Evolutionary conservation across 1,140 invertebrate species (phyloP).

Genomic region (Chelonus insularis): DNA sequence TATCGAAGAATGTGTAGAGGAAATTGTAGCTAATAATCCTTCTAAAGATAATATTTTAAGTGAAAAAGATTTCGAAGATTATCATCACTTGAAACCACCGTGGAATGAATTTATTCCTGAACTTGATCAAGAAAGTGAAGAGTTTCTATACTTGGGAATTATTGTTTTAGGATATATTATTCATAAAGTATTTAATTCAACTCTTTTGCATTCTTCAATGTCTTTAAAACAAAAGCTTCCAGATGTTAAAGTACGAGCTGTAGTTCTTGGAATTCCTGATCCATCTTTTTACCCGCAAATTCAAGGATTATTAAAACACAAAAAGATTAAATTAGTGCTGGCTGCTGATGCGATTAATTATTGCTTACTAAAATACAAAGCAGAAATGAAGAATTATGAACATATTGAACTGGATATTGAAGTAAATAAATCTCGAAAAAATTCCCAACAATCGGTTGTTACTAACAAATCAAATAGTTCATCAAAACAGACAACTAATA

Average conservation of each 20-base stretch:
- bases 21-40: background rate
- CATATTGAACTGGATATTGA: conserved; percentile 53
- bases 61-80: conserved; percentile 49
- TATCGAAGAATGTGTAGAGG: background rate
- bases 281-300: conserved; percentile 49
- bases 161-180: conserved; percentile 62
- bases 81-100: conserved; percentile 41
- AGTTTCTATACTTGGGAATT: conserved; percentile 50
- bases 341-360: conserved; percentile 63
- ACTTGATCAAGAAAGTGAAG: conserved; percentile 38
- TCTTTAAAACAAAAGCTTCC: conserved; percentile 43
- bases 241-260: conserved; percentile 50
- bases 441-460: background rate
- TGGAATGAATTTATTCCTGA: conserved; percentile 48
- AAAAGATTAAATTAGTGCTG: conserved; percentile 59
- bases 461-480: background rate
- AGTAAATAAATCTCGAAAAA: background rate
- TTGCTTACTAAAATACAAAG: conserved; percentile 61
- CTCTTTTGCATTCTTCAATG: background rate
- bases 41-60: conserved; percentile 47
- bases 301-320: conserved; percentile 54
- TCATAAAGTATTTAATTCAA: conserved; percentile 55
- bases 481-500: background rate
- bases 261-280: conserved; percentile 60
- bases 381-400: conserved; percentile 57